Evolutionary conservation across 2,113 vertebrate genomes (phyloP).

Genomic region (Rattus rattus): DNA sequence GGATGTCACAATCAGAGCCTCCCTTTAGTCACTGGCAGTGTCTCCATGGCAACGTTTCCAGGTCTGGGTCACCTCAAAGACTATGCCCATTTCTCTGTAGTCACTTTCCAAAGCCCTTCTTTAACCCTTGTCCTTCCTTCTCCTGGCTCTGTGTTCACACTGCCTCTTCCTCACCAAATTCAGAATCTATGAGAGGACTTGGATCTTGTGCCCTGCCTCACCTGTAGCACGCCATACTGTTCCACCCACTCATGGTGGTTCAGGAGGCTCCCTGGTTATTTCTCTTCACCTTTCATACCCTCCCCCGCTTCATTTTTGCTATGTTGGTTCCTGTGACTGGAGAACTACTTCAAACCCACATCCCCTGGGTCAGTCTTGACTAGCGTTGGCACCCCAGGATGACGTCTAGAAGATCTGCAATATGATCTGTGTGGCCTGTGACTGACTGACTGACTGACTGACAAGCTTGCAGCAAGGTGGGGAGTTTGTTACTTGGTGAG

Average conservation of each 20-base stretch:
- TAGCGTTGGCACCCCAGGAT: neutral
- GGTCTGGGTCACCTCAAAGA: neutral
- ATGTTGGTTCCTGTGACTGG: neutral
- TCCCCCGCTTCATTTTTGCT: neutral
- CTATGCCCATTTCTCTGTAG: neutral
- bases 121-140: neutral
- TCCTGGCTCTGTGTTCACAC: neutral
- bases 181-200: neutral
- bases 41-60: neutral
- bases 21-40: neutral
- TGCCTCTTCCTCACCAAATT: neutral
- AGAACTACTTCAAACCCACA: neutral
- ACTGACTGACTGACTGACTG: neutral
- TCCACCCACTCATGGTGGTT: accelerated
- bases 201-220: neutral
- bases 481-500: neutral
- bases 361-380: neutral
- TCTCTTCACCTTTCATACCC: neutral
- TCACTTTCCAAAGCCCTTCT: neutral
- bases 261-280: neutral
- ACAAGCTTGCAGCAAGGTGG: neutral
- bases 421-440: neutral
- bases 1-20: neutral
- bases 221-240: neutral
- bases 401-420: neutral